Base-by-base conservation (phyloP, 1,140 invertebrate species). In the Pentalonia nigronervosa region DNA sequence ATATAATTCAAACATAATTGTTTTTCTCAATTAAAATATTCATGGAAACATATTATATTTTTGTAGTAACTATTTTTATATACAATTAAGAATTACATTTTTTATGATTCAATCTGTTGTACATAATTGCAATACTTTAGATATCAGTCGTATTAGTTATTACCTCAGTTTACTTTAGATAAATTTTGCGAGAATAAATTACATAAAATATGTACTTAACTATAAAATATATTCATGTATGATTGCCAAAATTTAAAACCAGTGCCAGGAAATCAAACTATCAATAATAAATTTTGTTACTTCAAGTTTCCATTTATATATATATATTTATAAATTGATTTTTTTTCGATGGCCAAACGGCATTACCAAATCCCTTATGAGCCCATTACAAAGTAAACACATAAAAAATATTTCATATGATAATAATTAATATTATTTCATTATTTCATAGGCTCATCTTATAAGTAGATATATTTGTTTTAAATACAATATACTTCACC, bases 401-500 rank as follows among this genome's bases (percentile, higher is more conserved):
- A 83, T 14, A n/a, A 36, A 47, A 83, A n/a, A 83, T 20, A 50
- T 90, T 30, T 45, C 89, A 67, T 36, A 17, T 53, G 7, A 53
- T 60, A 90, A 90, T 53, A 50, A 90, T 34, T 48, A 76, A 83
- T 91, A 86, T 48, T 76, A 94, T 67, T 56, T 93, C 81, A 25
- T 93, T 86, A 86, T 93, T 93, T 56, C 21, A 41, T 53, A 41
- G 91, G 81, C 34, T 84, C 47, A 17, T 92, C 41, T 84, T 48
- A 48, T 48, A 47, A 48, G 36, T 84, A 36, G 25, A 93, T 7
- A 83, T 86, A 86, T 93, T 53, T 56, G 47, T 93, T 93, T 93
- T 92, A 48, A 91, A 91, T 92, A 48, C 48, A 91, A 91, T 92
- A 36, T 83, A 92, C 67, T 48, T 41, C 81, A 86, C 30, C 91